Evolutionary conservation across 2,113 vertebrate species (phyloP).

Genomic region (Hippocampus guttulatus): DNA sequence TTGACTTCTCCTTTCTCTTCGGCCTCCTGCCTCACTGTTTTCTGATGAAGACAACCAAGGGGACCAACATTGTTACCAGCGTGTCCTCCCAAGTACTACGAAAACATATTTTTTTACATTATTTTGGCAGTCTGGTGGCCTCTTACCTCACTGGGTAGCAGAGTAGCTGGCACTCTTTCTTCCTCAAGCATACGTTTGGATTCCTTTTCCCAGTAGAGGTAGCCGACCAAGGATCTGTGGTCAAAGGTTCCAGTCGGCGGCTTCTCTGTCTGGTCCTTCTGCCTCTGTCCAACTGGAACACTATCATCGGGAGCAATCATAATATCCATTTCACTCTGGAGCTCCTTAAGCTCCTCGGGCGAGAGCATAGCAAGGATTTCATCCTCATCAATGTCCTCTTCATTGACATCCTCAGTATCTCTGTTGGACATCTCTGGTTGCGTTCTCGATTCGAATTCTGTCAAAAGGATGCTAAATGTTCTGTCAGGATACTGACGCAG

Average conservation of each 20-base stretch:
- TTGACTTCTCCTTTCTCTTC: slow-evolving; percentile 60
- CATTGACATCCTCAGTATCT: slow-evolving; percentile 55
- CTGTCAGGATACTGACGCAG: slow-evolving; percentile 13
- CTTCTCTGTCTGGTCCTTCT: slow-evolving; percentile 91
- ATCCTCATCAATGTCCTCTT: slow-evolving; percentile 84
- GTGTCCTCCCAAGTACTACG: not conserved
- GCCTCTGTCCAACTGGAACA: slow-evolving; percentile 88
- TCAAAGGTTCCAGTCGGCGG: slow-evolving; percentile 85
- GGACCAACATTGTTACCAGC: not conserved
- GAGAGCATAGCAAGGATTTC: slow-evolving; percentile 90
- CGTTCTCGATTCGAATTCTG: not conserved
- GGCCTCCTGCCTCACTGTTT: slow-evolving; percentile 48
- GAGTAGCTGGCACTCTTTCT: slow-evolving; percentile 83
- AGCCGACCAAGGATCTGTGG: slow-evolving; percentile 89
- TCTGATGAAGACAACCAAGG: slow-evolving; percentile 40
- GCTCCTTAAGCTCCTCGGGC: slow-evolving; percentile 86
- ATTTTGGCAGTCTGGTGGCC: slow-evolving; percentile 1
- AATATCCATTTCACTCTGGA: slow-evolving; percentile 92
- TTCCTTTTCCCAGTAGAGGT: slow-evolving; percentile 92
- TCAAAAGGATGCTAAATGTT: slow-evolving; percentile 4
- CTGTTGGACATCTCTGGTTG: slow-evolving; percentile 57
- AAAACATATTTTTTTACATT: not conserved
- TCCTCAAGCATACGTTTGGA: slow-evolving; percentile 90
- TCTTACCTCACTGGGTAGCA: slow-evolving; percentile 79
- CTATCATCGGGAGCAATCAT: slow-evolving; percentile 88